Evolutionary conservation across 2,113 vertebrate genomes (phyloP), one percentile per base, ranked within the genome.

Genomic region (Callopanchax toddi): DNA sequence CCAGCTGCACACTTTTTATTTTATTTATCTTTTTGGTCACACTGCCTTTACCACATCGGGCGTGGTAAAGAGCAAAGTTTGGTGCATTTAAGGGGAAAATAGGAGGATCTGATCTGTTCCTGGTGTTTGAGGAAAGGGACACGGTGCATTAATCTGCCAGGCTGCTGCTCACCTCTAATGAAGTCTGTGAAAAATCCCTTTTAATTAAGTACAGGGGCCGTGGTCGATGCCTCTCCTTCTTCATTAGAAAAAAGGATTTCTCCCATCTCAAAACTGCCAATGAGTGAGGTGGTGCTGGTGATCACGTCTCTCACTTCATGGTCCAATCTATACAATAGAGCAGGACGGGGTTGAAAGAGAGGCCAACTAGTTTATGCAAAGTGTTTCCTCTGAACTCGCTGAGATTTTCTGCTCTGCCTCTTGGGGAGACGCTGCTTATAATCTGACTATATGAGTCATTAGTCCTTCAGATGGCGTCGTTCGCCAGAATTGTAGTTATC

Each of bases 131-230:
- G 77, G 83, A 84, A 89, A 88, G 86, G 83, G 86, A 88, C 87
- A 82, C 77, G 75, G 76, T 63, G 77, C 85, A 90, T 90, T 91
- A 90, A 91, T 90, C 86, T 87, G 78, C 72, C 81, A 75, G 79
- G 69, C 79, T 76, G 74, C 72, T 74, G 60, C 67, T 85, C 86
- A 82, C 85, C 73, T 82, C 84, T 91, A 93, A 91, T 93, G 90
- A 92, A 93, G 90, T 89, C 89, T 85, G 86, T 89, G 88, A 92
- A 90, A 86, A 86, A 91, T 91, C 84, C 69, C 75, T 91, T 88
- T 91, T 92, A 92, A 91, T 93, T 91, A 91, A 89, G 84, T 86
- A 78, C 75, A 78, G 80, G 82, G 76, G 72, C 79, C 66, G 54
- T 63, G 86, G 89, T 90, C 87, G 83, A 89, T 90, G 74, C 79